A percentile compares a stretch with the other conserved stretches of the same genome.
phyloP scores from a whole-genome alignment of 2,888 invertebrate species.

The Diaphora mendica region DNA sequence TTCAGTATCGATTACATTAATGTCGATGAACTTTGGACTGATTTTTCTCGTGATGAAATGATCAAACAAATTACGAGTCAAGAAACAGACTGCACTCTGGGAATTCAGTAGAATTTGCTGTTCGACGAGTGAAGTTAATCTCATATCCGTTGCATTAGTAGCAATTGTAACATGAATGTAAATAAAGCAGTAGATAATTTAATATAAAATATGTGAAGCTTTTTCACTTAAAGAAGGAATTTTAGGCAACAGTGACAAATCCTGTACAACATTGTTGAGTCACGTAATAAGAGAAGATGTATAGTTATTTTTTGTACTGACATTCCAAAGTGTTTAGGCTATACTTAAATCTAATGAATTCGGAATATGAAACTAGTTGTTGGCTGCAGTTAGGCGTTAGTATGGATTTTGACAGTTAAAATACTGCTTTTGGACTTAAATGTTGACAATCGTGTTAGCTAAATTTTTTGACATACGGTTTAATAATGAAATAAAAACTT shows the following conservation, averaged over 20 bases:
- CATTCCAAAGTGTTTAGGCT: constrained; percentile 47
- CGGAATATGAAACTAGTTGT: not conserved
- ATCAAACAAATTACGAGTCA: constrained; percentile 78
- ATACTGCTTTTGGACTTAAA: too few relatives aligned
- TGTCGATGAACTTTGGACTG: constrained; percentile 82
- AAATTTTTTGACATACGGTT: not conserved
- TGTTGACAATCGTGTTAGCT: not conserved
- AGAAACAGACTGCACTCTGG: constrained; percentile 66
- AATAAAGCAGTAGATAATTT: constrained; percentile 32
- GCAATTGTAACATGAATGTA: constrained; percentile 39
- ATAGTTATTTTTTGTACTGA: constrained; percentile 54
- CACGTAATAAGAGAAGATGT: constrained; percentile 67
- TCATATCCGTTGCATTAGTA: constrained; percentile 63
- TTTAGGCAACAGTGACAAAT: constrained; percentile 63
- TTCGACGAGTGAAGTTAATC: constrained; percentile 60
- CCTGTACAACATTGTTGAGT: constrained; percentile 60
- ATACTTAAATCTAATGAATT: not conserved
- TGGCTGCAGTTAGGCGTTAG: not conserved
- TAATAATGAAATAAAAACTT: too few relatives aligned
- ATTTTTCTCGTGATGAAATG: constrained; percentile 75
- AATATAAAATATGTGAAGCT: constrained; percentile 22
- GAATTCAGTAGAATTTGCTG: constrained; percentile 74
- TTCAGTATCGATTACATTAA: constrained; percentile 83
- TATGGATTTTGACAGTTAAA: not conserved
- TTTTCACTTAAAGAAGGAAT: constrained; percentile 15